Evolutionary conservation across 2,797 vertebrate genomes (phyloP).

Genomic region (Leptatherina wallacei): DNA sequence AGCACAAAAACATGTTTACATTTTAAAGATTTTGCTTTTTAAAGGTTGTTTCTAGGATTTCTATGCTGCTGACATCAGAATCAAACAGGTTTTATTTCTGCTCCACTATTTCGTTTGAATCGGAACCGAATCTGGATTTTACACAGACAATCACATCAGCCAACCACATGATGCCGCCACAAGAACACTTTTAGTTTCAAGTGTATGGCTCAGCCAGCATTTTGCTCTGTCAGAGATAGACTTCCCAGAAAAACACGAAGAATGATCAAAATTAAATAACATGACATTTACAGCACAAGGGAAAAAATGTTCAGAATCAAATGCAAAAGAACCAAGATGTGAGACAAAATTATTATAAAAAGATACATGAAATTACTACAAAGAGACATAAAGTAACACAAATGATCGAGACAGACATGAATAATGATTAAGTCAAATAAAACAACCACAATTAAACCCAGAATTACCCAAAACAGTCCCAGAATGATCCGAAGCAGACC

Average conservation of each 20-base stretch:
- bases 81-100: neutral
- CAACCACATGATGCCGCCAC: slow-evolving; percentile 24
- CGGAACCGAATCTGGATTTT: neutral
- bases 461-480: too few relatives aligned
- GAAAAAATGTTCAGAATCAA: too few relatives aligned
- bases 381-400: neutral
- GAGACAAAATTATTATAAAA: neutral
- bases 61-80: neutral
- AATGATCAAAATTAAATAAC: neutral
- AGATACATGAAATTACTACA: neutral
- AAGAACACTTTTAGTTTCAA: neutral
- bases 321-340: too few relatives aligned
- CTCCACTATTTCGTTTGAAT: neutral
- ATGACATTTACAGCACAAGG: too few relatives aligned
- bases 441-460: neutral
- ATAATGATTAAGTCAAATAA: neutral
- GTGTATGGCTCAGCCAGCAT: neutral
- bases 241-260: neutral
- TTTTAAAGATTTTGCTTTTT: neutral
- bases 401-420: neutral
- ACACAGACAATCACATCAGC: neutral
- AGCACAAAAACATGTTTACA: neutral
- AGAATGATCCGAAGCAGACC: too few relatives aligned
- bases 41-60: too few relatives aligned
- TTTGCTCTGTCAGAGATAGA: neutral